Evolutionary conservation across 2,113 vertebrate species (phyloP).

Genomic region (Odontophorus gujanensis): DNA sequence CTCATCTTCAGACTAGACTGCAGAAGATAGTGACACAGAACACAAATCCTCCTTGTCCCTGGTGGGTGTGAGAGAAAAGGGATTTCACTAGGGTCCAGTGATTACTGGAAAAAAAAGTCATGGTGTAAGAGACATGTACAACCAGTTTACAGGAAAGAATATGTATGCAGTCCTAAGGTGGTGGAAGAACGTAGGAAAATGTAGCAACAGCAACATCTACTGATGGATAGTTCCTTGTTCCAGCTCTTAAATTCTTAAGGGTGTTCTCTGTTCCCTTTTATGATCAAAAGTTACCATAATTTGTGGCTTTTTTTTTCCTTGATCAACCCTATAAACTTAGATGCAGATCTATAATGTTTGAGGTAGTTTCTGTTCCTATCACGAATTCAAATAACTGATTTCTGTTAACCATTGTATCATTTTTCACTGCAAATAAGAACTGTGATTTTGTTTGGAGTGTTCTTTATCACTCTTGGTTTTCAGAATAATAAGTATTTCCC

Average conservation of each 20-base stretch:
- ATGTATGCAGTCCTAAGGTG: not conserved
- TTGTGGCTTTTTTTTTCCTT: not conserved
- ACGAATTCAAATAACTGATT: not conserved
- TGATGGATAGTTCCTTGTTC: not conserved
- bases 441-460: slow-evolving; percentile 53
- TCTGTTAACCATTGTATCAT: not conserved
- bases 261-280: not conserved
- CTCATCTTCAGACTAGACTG: not conserved
- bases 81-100: too few species aligned
- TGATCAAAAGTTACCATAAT: not conserved
- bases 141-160: not conserved
- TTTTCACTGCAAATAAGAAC: slow-evolving; percentile 39
- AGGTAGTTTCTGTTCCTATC: not conserved
- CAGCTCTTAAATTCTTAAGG: not conserved
- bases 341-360: not conserved
- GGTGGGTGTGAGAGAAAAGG: too few species aligned
- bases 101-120: too few species aligned
- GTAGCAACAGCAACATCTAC: not conserved
- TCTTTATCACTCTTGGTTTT: slow-evolving; percentile 62
- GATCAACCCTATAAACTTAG: not conserved
- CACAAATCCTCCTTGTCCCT: not conserved
- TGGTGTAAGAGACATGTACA: not conserved
- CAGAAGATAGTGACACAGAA: not conserved
- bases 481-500: slow-evolving; percentile 61
- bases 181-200: not conserved